phyloP scores from a whole-genome alignment of 2,888 invertebrate genomes.

The Seira musarum region DNA sequence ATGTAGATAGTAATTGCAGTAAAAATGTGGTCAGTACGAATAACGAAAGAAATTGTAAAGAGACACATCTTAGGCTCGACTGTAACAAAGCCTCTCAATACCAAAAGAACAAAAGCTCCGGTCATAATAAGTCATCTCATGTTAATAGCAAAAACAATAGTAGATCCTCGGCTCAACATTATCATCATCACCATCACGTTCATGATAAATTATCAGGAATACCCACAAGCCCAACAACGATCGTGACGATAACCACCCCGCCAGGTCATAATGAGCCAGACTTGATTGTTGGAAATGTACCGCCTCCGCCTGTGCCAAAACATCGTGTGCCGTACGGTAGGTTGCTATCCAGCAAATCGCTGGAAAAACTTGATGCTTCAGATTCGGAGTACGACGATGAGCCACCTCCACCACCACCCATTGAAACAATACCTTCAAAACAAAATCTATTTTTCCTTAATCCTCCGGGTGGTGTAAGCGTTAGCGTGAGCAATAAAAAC shows the following conservation, averaged over 20 bases:
- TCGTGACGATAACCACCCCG: conserved; percentile 53
- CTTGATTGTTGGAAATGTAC: conserved; percentile 65
- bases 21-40: conserved; percentile 39
- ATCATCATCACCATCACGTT: conserved; percentile 32
- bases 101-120: conserved; percentile 39
- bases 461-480: conserved; percentile 48
- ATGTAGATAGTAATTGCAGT: conserved; percentile 26
- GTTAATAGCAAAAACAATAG: conserved; percentile 50
- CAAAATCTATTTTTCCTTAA: conserved; percentile 54
- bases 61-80: conserved; percentile 43
- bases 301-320: conserved; percentile 72
- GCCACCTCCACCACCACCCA: conserved; percentile 91
- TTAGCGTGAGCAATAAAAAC: conserved; percentile 57
- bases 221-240: conserved; percentile 54
- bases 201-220: conserved; percentile 55
- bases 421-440: conserved; percentile 89
- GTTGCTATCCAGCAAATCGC: conserved; percentile 52
- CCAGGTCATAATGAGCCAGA: conserved; percentile 52
- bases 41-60: conserved; percentile 45
- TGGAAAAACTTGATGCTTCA: conserved; percentile 71
- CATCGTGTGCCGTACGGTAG: conserved; percentile 59
- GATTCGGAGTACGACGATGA: conserved; percentile 72
- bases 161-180: conserved; percentile 38
- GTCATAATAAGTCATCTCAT: conserved; percentile 37
- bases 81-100: conserved; percentile 54